phyloP scores from a whole-genome alignment of 2,113 vertebrate species.

The Dipodomys spectabilis region DNA sequence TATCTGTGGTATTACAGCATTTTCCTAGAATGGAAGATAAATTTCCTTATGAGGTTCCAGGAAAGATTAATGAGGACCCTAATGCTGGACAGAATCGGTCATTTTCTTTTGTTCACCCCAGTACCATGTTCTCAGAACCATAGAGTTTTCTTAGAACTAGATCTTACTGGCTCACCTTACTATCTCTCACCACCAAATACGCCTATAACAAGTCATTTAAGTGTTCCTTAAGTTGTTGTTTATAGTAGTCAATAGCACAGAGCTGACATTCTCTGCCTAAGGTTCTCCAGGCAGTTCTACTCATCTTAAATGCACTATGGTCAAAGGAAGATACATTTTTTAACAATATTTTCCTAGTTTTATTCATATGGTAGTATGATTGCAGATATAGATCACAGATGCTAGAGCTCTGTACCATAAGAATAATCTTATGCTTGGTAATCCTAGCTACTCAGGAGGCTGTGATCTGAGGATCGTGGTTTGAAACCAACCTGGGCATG shows the following conservation, averaged over 20 bases:
- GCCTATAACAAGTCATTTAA: constrained; percentile 17
- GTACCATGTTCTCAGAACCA: not conserved
- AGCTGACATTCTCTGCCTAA: not conserved
- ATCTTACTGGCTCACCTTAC: not conserved
- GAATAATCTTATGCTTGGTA: not conserved
- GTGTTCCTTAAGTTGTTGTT: constrained; percentile 9
- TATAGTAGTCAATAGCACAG: not conserved
- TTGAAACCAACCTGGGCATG: too few relatives aligned
- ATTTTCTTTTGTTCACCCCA: not conserved
- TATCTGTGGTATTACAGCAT: constrained; percentile 26
- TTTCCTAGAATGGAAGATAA: constrained; percentile 27
- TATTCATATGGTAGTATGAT: constrained; percentile 39
- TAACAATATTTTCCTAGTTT: constrained; percentile 38
- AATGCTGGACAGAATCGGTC: not conserved
- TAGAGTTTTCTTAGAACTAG: not conserved
- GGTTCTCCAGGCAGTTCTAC: constrained; percentile 47
- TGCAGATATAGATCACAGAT: constrained; percentile 26
- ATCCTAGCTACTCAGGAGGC: too few relatives aligned
- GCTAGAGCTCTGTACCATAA: constrained; percentile 13
- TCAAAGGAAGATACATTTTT: constrained; percentile 52
- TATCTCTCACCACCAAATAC: not conserved
- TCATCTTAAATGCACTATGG: not conserved
- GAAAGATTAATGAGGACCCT: constrained; percentile 27
- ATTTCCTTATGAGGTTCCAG: constrained; percentile 9
- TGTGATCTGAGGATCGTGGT: too few relatives aligned